Evolutionary conservation across 2,888 invertebrate genomes (phyloP).

Genomic region (Drosophila atripex): DNA sequence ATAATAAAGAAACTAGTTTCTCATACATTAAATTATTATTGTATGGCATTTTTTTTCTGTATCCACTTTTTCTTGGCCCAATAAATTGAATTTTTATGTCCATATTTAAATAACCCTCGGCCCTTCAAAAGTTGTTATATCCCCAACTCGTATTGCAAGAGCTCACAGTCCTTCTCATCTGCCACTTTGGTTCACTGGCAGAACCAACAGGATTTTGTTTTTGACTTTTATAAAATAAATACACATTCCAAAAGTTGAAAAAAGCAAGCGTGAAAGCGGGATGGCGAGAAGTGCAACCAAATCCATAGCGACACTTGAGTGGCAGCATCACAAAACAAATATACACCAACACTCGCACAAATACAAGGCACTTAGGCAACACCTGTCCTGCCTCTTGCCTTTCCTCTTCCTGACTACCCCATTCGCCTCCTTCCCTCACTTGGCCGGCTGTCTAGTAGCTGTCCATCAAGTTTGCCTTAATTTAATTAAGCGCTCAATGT

Average conservation of each 20-base stretch:
- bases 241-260: constrained; percentile 9
- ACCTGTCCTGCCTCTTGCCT: constrained; percentile 53
- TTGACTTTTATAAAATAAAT: constrained; percentile 44
- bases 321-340: constrained; percentile 53
- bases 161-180: constrained; percentile 18
- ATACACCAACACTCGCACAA: constrained; percentile 18
- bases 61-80: not conserved
- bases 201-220: constrained; percentile 28
- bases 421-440: constrained; percentile 13
- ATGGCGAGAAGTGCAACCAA: constrained; percentile 43
- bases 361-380: constrained; percentile 59
- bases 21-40: too few species aligned
- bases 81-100: not conserved
- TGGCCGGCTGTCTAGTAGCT: constrained; percentile 77
- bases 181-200: constrained; percentile 46
- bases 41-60: not conserved
- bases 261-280: not conserved
- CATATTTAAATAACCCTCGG: not conserved
- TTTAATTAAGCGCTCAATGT: constrained; percentile 80
- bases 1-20: not conserved
- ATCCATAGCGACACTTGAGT: constrained; percentile 63
- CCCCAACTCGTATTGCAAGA: constrained; percentile 20
- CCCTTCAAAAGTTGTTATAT: constrained; percentile 12
- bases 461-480: constrained; percentile 76
- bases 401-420: not conserved